Conservation (phyloP, 1,140 invertebrate genomes). For the Habropoda laboriosa region DNA sequence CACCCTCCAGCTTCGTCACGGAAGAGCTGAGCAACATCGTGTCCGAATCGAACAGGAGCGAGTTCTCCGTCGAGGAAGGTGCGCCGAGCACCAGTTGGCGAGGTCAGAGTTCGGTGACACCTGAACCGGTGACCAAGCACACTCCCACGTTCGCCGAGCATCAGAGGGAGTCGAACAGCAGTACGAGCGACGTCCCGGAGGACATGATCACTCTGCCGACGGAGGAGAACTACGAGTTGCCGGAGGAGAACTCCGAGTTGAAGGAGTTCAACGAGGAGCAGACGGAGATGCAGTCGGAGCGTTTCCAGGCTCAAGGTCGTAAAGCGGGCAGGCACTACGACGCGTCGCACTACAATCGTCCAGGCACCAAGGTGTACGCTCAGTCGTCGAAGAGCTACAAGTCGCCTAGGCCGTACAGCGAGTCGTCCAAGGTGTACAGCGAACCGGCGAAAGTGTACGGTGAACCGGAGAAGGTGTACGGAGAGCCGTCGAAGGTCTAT, state of each 20-base stretch:
- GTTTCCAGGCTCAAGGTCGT: conserved; percentile 69
- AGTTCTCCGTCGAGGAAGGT: conserved; percentile 83
- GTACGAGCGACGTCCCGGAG: not conserved
- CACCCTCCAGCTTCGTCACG: conserved; percentile 73
- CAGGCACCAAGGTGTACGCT: conserved; percentile 79
- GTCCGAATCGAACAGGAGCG: conserved; percentile 83
- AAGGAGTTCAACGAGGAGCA: conserved; percentile 69
- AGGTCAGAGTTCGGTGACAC: conserved; percentile 66
- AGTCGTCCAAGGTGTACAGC: conserved; percentile 82
- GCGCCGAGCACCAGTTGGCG: conserved; percentile 79
- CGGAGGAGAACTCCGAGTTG: conserved; percentile 68
- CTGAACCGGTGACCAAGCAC: conserved; percentile 52
- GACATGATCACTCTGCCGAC: conserved; percentile 54
- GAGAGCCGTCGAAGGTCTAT: conserved; percentile 84
- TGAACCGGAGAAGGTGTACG: conserved; percentile 84
- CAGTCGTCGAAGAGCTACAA: conserved; percentile 71
- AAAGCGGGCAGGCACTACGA: conserved; percentile 79
- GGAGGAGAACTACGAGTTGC: conserved; percentile 69
- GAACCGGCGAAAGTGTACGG: conserved; percentile 84
- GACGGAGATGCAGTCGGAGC: conserved; percentile 61
- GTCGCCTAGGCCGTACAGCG: conserved; percentile 79
- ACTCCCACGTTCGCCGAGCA: not conserved
- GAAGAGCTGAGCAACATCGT: conserved; percentile 82
- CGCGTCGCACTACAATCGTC: conserved; percentile 81
- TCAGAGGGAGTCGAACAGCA: not conserved